Evolutionary conservation across 2,888 invertebrate species (phyloP), one percentile per base, ranked within the genome.

Genomic region (Drymonia ruficornis): DNA sequence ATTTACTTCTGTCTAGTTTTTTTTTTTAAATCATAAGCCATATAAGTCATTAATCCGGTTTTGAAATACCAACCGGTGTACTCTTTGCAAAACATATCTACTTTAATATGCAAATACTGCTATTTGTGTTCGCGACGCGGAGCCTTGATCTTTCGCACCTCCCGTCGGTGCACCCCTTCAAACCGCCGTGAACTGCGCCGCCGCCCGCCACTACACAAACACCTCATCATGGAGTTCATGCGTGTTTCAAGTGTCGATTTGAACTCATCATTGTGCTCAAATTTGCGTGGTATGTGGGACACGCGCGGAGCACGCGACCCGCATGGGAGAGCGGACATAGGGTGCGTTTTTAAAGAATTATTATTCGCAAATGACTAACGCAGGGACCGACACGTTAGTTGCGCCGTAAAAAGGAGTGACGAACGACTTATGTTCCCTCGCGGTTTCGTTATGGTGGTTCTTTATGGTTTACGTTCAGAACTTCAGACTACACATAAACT

Each of bases 271-370:
- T 81, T 81, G 74, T 82, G 80, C 77, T 85, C 72, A 83, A 87
- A 89, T 88, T 89, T 80, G 85, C 85, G 83, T 84, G 76, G 74
- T 78, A 91, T 90, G 86, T 76, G 89, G 88, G 89, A 86, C 91
- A 91, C 91, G 90, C 86, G 90, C 77, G 38, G 38, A 54, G 69
- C 91, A 91, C 91, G 84, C 88, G 91, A 89, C 91, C 91, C 91
- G 91, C 90, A 91, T 91, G 71, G 56, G 73, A 74, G 65, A 69
- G 53, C 49, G 55, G 44, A 50, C 56, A 67, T 28, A 56, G 77
- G 80, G 81, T 72, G 70, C 53, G 61, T 75, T 81, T 78, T 75
- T 75, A 76, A 68, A 65, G 65, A 70, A 73, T 70, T 71, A 75
- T 71, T 71, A 80, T 86, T 86, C 70, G 86, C 86, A 78, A 84